Conservation (phyloP, 2,888 invertebrate genomes). For the Thyatira batis region DNA sequence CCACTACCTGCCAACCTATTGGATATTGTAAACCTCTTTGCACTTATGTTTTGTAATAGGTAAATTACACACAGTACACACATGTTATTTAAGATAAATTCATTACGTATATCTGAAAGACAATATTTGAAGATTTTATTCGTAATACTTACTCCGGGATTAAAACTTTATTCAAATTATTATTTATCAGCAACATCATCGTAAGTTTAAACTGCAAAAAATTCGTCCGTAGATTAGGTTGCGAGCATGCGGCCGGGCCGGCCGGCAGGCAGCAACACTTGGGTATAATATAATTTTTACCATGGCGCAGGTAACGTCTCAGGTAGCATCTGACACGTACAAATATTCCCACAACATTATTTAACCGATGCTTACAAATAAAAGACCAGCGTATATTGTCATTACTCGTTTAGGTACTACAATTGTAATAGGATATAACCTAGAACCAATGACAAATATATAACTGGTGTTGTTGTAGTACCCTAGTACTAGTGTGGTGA, state of each 20-base stretch:
- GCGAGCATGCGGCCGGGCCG: constrained; percentile 7
- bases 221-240: too few species aligned
- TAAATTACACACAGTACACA: too few species aligned
- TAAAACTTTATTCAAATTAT: neutral
- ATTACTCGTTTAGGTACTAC: too few species aligned
- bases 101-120: too few species aligned
- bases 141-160: too few species aligned
- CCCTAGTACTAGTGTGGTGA: too few species aligned
- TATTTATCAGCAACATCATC: neutral
- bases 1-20: constrained; percentile 58
- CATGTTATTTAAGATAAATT: constrained; percentile 56
- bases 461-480: too few species aligned
- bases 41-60: constrained; percentile 59
- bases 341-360: constrained; percentile 43
- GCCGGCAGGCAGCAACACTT: neutral
- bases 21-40: constrained; percentile 56
- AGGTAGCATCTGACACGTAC: constrained; percentile 68
- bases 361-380: constrained; percentile 1
- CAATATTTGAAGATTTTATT: too few species aligned
- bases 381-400: too few species aligned
- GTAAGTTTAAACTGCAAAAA: too few species aligned
- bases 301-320: constrained; percentile 60
- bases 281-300: constrained; percentile 37
- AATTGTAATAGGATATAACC: too few species aligned
- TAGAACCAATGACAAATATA: too few species aligned